A percentile compares a stretch with the other conserved stretches of the same genome.
These are phyloP conservation scores for Sebastes oblongus DNA, from an alignment of 2,797 vertebrate genomes.

Conservation along the genomic window DNA sequence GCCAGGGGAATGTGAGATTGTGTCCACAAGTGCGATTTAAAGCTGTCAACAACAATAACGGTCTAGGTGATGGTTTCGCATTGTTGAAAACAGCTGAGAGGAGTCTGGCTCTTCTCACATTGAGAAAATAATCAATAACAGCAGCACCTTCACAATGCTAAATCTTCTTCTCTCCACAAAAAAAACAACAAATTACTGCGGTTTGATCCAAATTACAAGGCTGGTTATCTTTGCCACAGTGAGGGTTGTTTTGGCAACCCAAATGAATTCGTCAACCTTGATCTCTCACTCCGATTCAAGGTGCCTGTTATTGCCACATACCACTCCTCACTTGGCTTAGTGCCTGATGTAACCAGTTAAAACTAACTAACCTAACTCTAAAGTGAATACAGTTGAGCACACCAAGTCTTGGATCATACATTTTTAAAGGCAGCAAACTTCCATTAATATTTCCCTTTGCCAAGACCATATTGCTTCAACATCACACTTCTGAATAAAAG, in stretches of 20 bases:
- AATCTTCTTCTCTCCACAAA: slow-evolving; percentile 28
- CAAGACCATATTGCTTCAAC: slow-evolving; percentile 29
- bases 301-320: slow-evolving; percentile 20
- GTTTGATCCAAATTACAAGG: slow-evolving; percentile 42
- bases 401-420: slow-evolving; percentile 44
- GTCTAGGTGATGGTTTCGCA: slow-evolving; percentile 53
- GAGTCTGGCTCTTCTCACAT: slow-evolving; percentile 43
- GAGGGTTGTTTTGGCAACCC: slow-evolving; percentile 15
- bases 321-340: slow-evolving; percentile 27
- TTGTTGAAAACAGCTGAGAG: slow-evolving; percentile 60
- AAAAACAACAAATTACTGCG: slow-evolving; percentile 30
- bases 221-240: slow-evolving; percentile 19
- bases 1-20: slow-evolving; percentile 61
- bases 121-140: slow-evolving; percentile 70
- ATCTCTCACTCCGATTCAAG: slow-evolving; percentile 12
- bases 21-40: slow-evolving; percentile 71
- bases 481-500: slow-evolving; percentile 20
- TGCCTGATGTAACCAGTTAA: slow-evolving; percentile 43
- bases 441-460: slow-evolving; percentile 52
- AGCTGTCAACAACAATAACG: slow-evolving; percentile 68
- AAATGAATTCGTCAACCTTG: slow-evolving; percentile 23
- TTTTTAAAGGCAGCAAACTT: slow-evolving; percentile 45
- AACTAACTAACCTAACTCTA: slow-evolving; percentile 21
- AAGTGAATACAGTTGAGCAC: slow-evolving; percentile 47
- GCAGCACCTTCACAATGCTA: slow-evolving; percentile 31